These are phyloP conservation scores for Lissocephala sabroskyi DNA, from an alignment of 2,888 invertebrate genomes.

Conservation along the genomic window DNA sequence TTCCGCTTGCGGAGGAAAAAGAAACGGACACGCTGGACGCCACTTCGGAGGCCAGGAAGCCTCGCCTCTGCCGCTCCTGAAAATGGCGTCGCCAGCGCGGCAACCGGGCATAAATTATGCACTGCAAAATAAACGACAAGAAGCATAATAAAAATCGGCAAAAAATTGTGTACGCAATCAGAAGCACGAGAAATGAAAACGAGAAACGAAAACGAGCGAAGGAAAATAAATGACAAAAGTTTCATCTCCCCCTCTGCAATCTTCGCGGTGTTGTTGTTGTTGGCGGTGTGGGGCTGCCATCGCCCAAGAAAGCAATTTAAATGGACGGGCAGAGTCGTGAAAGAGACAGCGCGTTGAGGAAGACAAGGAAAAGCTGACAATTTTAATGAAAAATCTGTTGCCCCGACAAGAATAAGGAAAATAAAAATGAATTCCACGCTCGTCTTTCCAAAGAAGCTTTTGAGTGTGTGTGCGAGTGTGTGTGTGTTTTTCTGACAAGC, in stretches of 20 bases:
- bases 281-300: constrained; percentile 10
- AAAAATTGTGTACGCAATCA: constrained; percentile 53
- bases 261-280: constrained; percentile 11
- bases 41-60: constrained; percentile 27
- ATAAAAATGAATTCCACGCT: constrained; percentile 17
- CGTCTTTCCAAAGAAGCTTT: background rate
- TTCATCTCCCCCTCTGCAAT: too few relatives aligned
- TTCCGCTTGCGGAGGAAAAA: too few relatives aligned
- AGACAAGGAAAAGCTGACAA: constrained; percentile 34
- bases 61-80: too few relatives aligned
- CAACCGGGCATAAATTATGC: constrained; percentile 52
- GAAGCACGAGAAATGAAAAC: constrained; percentile 32
- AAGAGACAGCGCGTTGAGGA: background rate
- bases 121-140: constrained; percentile 58
- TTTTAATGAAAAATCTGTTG: constrained; percentile 56
- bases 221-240: constrained; percentile 44
- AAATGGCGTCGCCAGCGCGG: constrained; percentile 46
- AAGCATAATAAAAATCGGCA: constrained; percentile 50
- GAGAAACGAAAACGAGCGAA: constrained; percentile 20
- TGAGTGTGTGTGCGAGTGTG: background rate
- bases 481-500: constrained; percentile 52
- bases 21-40: constrained; percentile 25
- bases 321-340: constrained; percentile 9
- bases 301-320: constrained; percentile 45
- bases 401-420: constrained; percentile 15